phyloP scores from a whole-genome alignment of 2,113 vertebrate species.

The Equus quagga region DNA sequence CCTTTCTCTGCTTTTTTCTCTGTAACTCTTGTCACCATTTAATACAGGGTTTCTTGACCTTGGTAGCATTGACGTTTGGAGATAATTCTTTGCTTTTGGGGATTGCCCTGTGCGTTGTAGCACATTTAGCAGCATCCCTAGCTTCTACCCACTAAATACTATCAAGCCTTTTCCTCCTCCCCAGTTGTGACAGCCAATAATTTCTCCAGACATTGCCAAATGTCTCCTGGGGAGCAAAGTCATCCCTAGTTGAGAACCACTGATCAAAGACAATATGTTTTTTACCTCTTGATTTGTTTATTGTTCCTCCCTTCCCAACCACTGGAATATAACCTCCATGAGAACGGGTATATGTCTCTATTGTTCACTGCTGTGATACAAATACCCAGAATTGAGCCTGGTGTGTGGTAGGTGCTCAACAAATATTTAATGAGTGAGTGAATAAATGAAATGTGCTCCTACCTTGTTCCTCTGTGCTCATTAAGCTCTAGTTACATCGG shows the following conservation, averaged over 20 bases:
- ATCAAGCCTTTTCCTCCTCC: not conserved
- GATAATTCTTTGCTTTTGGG: not conserved
- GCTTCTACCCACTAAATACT: not conserved
- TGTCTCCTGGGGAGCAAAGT: not conserved
- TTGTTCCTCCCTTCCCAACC: not conserved
- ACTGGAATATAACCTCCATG: not conserved
- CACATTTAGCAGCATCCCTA: not conserved
- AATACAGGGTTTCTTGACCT: not conserved
- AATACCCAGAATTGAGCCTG: not conserved
- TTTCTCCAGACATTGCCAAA: not conserved
- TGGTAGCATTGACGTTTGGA: not conserved
- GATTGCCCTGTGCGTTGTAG: not conserved
- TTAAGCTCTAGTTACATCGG: not conserved
- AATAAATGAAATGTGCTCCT: not conserved
- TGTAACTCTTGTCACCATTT: not conserved
- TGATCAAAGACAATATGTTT: not conserved
- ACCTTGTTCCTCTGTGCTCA: not conserved
- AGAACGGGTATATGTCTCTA: not conserved
- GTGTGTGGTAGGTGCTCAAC: not conserved
- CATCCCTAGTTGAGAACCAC: not conserved
- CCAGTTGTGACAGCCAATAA: not conserved
- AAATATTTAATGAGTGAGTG: not conserved
- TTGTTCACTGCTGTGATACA: not conserved
- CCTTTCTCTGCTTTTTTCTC: not conserved
- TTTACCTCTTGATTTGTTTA: not conserved